phyloP scores from a whole-genome alignment of 1,140 invertebrate genomes.

The Campoletis sonorensis region DNA sequence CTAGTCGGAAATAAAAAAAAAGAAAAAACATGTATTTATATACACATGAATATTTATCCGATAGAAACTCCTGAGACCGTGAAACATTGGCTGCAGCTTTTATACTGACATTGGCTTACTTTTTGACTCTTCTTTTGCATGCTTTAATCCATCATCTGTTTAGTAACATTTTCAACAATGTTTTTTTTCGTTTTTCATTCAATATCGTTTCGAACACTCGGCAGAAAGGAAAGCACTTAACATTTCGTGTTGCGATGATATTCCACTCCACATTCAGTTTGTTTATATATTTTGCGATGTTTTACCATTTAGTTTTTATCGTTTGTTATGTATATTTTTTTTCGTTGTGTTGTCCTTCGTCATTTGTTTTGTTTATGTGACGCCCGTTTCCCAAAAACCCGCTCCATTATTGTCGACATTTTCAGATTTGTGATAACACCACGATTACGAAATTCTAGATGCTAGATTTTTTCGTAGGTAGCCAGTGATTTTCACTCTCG shows the following conservation, averaged over 20 bases:
- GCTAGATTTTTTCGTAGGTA: conserved; percentile 42
- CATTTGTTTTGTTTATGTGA: conserved; percentile 52
- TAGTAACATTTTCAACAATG: background rate
- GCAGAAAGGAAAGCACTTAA: conserved; percentile 56
- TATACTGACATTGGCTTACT: conserved; percentile 53
- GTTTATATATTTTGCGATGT: conserved; percentile 65
- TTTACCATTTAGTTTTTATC: conserved; percentile 53
- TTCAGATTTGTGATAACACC: conserved; percentile 42
- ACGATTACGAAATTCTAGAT: conserved; percentile 19
- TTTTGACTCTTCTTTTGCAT: conserved; percentile 57
- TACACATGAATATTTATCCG: conserved; percentile 28
- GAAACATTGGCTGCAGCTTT: conserved; percentile 58
- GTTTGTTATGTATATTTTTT: conserved; percentile 56
- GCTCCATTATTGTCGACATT: conserved; percentile 49
- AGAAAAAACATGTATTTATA: conserved; percentile 9
- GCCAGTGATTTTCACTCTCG: conserved; percentile 33
- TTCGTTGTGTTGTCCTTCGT: conserved; percentile 56
- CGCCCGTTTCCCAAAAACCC: conserved; percentile 39
- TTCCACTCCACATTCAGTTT: conserved; percentile 65
- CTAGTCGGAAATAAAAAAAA: conserved; percentile 17
- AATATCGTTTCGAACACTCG: conserved; percentile 33
- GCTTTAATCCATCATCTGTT: conserved; percentile 26
- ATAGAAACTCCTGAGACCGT: conserved; percentile 34
- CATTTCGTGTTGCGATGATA: conserved; percentile 56
- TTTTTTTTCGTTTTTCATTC: conserved; percentile 40